Percentiles rank a stretch among this genome's conserved stretches.
phyloP scores from a whole-genome alignment of 2,888 invertebrate species.

The Caenorhabditis panamensis region DNA sequence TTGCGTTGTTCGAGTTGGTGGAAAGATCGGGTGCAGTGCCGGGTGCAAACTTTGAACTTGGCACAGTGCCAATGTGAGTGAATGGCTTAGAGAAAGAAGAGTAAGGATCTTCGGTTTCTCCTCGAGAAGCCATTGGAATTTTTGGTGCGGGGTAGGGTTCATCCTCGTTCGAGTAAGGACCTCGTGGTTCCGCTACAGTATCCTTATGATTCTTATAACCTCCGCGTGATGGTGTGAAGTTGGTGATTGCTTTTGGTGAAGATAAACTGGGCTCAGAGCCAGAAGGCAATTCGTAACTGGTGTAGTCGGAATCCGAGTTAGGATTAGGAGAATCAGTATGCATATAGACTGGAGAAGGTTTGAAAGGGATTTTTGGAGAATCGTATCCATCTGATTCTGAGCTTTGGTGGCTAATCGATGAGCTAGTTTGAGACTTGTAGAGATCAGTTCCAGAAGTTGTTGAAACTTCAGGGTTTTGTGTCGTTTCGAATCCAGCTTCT shows the following conservation, averaged over 20 bases:
- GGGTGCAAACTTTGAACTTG: neutral
- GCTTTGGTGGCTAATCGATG: too few species aligned
- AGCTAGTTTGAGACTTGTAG: too few species aligned
- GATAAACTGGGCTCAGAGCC: too few species aligned
- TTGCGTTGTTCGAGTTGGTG: constrained; percentile 42
- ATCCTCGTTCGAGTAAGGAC: neutral
- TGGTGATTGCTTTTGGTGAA: too few species aligned
- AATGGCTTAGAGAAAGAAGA: constrained; percentile 1
- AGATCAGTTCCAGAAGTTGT: too few species aligned
- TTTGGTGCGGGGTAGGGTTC: constrained; percentile 2
- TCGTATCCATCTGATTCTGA: neutral
- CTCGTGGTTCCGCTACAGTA: neutral
- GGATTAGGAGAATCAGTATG: too few species aligned
- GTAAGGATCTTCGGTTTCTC: neutral
- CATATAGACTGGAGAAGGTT: neutral
- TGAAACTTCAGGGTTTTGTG: neutral
- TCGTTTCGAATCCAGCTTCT: neutral
- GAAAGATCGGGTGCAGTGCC: neutral
- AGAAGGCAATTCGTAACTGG: neutral
- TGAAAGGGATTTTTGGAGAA: neutral
- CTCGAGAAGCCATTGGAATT: neutral
- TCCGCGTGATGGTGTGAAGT: neutral
- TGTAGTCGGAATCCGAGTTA: neutral
- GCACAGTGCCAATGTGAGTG: constrained; percentile 17
- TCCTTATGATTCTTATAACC: neutral